These are phyloP conservation scores for Euphydryas editha DNA, from an alignment of 2,888 invertebrate genomes.

Conservation along the genomic window DNA sequence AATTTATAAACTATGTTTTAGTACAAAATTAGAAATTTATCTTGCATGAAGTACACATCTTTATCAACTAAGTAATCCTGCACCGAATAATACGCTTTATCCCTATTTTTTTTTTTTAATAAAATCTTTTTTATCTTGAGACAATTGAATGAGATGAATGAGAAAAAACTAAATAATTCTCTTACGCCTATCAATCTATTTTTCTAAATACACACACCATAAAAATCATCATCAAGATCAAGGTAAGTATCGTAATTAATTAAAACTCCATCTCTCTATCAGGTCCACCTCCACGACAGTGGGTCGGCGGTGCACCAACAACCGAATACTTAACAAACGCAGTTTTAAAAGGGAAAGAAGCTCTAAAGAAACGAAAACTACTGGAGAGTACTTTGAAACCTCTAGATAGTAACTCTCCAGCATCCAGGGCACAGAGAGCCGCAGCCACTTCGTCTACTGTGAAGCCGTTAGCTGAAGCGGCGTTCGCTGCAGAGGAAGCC, in stretches of 20 bases:
- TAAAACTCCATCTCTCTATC: slow-evolving; percentile 3
- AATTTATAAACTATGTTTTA: too few species aligned
- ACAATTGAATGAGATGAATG: too few species aligned
- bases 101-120: too few species aligned
- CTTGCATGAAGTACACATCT: too few species aligned
- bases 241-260: not conserved
- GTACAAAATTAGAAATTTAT: too few species aligned
- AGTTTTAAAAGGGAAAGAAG: slow-evolving; percentile 80
- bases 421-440: slow-evolving; percentile 88
- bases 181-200: too few species aligned
- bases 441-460: slow-evolving; percentile 85
- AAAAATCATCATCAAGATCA: too few species aligned
- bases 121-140: too few species aligned
- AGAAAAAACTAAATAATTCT: too few species aligned
- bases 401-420: slow-evolving; percentile 83
- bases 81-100: too few species aligned
- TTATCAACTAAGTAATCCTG: too few species aligned
- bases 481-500: slow-evolving; percentile 87
- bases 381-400: slow-evolving; percentile 80
- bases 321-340: slow-evolving; percentile 75
- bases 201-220: too few species aligned
- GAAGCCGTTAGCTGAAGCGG: slow-evolving; percentile 85
- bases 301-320: slow-evolving; percentile 57
- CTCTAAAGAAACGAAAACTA: slow-evolving; percentile 80
- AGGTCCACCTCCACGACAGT: slow-evolving; percentile 57